Percentiles rank a stretch among this genome's conserved stretches.
phyloP scores from a whole-genome alignment of 2,888 invertebrate species.

The Alloplasta piceator region DNA sequence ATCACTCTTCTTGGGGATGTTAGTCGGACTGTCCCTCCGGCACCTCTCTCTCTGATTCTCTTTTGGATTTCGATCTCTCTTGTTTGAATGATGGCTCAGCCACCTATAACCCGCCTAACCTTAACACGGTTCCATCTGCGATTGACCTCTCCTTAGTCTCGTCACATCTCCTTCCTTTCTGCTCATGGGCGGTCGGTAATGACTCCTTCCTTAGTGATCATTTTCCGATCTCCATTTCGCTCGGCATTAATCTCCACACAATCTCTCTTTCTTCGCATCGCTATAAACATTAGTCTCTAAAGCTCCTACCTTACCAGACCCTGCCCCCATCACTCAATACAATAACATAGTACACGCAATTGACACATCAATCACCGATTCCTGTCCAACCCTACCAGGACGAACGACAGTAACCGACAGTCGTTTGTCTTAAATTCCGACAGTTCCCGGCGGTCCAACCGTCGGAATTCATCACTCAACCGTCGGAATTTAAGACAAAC shows the following conservation, averaged over 20 bases:
- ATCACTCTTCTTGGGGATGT: constrained; percentile 25
- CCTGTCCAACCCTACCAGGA: no score
- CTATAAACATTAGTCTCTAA: background rate
- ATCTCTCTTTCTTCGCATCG: no score
- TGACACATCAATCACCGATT: background rate
- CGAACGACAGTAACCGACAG: no score
- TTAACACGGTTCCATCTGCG: background rate
- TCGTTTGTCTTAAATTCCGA: no score
- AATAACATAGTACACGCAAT: constrained; percentile 20
- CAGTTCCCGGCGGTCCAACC: no score
- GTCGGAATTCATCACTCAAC: no score
- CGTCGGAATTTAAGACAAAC: no score
- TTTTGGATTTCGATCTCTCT: background rate
- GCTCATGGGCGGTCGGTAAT: background rate
- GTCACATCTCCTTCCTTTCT: background rate
- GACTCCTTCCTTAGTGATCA: constrained; percentile 16
- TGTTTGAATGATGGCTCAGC: constrained; percentile 32
- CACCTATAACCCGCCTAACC: background rate
- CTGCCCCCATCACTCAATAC: constrained; percentile 12
- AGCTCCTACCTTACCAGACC: background rate
- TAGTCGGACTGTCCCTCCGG: background rate
- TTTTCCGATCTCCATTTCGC: constrained; percentile 5
- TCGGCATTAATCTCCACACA: no score
- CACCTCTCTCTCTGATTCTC: background rate
- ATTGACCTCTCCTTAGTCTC: constrained; percentile 15